phyloP scores from a whole-genome alignment of 1,140 invertebrate species.

The Parasteatoda tepidariorum region DNA sequence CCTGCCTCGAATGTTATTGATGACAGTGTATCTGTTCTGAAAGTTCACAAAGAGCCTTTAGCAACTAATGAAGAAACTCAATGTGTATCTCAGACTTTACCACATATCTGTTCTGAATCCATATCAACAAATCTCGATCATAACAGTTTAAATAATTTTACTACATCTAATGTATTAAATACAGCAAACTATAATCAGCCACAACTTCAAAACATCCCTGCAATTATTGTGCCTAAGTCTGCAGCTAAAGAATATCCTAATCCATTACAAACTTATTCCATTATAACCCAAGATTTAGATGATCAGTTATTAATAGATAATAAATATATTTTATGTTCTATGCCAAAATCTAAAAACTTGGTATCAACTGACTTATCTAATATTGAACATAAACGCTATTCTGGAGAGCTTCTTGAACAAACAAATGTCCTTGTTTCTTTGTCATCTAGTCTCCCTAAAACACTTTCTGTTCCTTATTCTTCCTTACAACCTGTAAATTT shows the following conservation, averaged over 20 bases:
- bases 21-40: no score
- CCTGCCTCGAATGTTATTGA: background rate
- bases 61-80: no score
- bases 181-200: background rate
- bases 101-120: background rate
- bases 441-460: no score
- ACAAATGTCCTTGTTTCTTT: background rate
- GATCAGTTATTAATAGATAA: background rate
- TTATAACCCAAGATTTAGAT: background rate
- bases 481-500: no score
- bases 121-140: background rate
- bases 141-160: background rate
- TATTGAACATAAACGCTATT: no score
- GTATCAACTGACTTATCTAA: background rate
- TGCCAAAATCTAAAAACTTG: no score
- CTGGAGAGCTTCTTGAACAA: slow-evolving; percentile 22
- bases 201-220: background rate
- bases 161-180: background rate
- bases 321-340: background rate
- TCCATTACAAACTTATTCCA: slow-evolving; percentile 6
- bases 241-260: background rate
- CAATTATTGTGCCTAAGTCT: background rate
- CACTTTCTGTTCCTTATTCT: no score
- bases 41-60: no score
- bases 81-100: background rate